Evolutionary conservation across 53 echinoderm and acorn worm genomes (phyloP), one percentile per base, ranked within the genome.

Genomic region (Henricia sp.): DNA sequence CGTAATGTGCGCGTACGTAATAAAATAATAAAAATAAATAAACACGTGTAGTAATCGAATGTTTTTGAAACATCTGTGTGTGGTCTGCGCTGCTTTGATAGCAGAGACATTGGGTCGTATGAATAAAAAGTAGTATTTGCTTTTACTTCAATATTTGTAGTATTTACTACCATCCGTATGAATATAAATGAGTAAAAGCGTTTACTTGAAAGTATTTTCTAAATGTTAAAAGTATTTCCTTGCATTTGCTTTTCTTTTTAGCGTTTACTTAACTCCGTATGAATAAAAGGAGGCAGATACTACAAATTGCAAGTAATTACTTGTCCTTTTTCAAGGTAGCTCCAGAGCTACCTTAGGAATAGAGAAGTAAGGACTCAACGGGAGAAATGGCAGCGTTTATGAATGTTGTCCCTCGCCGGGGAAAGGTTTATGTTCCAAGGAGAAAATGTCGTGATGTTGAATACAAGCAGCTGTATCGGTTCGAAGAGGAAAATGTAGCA

Each of bases 121-220:
- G n/a, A n/a, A n/a, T n/a, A n/a, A n/a, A n/a, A n/a, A n/a, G n/a
- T n/a, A n/a, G n/a, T n/a, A n/a, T n/a, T n/a, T n/a, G n/a, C n/a
- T n/a, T n/a, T n/a, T n/a, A n/a, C n/a, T n/a, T n/a, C n/a, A n/a
- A n/a, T n/a, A n/a, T n/a, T n/a, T n/a, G n/a, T n/a, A n/a, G n/a
- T n/a, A n/a, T n/a, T n/a, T n/a, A n/a, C n/a, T n/a, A n/a, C n/a
- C n/a, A n/a, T n/a, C n/a, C n/a, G n/a, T n/a, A n/a, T n/a, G n/a
- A n/a, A n/a, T n/a, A n/a, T n/a, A n/a, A n/a, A n/a, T n/a, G n/a
- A 67, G 39, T 27, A 37, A 38, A 74, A 37, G 54, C 55, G 36
- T 74, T 74, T 36, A 74, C 55, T 74, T 12, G 55, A 74, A 36
- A 54, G 16, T 37, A 53, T 74, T 52, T 74, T 24, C 55, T 38